Evolutionary conservation across 1,140 invertebrate genomes (phyloP), one percentile per base, ranked within the genome.

Genomic region (Sinella curviseta): DNA sequence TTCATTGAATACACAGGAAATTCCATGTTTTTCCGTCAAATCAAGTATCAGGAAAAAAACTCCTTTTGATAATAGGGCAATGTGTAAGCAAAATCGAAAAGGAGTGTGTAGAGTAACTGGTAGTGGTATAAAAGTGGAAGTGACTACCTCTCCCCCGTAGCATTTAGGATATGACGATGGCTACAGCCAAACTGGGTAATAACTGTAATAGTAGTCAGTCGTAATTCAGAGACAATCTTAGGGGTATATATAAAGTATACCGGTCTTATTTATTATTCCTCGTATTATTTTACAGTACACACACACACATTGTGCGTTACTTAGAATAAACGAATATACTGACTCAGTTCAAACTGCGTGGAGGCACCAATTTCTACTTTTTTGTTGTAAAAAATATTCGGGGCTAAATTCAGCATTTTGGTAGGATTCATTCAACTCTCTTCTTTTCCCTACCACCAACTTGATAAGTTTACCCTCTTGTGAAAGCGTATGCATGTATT

Each of bases 171-270:
- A n/a, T n/a, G n/a, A n/a, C n/a, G 39, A 48, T 48, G n/a, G 20
- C 39, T 48, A 48, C 8, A 48, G 20, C 39, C 39, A 48, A 48
- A 48, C 39, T 12, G 39, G 39, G 65, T 33, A 33, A 31, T 70
- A 70, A 70, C 24, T n/a, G 57, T 60, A 31, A 30, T 33, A 33
- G 28, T 17, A 31, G 65, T 33, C 65, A 70, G 3, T 70, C 65
- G 31, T 70, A 70, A 70, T 70, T 70, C 65, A 70, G 65, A 30
- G 31, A 70, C 4, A 70, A 70, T 31, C 26, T 31, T 70, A 31
- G 28, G 12, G n/a, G 30, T 8, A 8, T 48, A 48, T 48, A 48
- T 20, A 48, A 48, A 48, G 20, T 48, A 20, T 48, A 20, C 39
- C 39, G 8, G 8, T 48, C 39, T 48, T 48, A 20, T 48, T 33